Conservation (phyloP, 2,113 vertebrate species). For the Plotosus lineatus region DNA sequence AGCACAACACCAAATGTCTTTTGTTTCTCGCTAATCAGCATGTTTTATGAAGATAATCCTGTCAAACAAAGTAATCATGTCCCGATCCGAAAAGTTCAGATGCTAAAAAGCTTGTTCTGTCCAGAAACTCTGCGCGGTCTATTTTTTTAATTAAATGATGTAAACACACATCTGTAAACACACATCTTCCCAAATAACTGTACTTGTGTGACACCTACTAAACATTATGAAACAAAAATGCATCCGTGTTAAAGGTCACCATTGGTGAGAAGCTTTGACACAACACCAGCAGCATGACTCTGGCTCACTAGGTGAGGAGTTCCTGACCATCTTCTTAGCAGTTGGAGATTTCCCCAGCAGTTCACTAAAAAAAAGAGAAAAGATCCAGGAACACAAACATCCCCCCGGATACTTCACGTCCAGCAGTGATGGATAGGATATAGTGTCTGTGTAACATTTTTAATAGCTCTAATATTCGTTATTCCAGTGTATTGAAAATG, state of each 20-base stretch:
- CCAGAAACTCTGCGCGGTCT: not conserved
- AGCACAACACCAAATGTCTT: not conserved
- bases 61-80: not conserved
- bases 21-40: not conserved
- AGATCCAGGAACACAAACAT: slow-evolving; percentile 34
- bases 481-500: not conserved
- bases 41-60: not conserved
- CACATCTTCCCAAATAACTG: slow-evolving; percentile 1
- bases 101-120: not conserved
- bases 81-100: not conserved
- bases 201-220: slow-evolving; percentile 18
- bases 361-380: slow-evolving; percentile 4
- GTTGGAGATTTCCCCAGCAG: slow-evolving; percentile 16
- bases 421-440: not conserved
- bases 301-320: slow-evolving; percentile 36
- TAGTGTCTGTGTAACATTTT: no score
- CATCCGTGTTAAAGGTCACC: slow-evolving; percentile 15
- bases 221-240: slow-evolving; percentile 5
- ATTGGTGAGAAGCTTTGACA: slow-evolving; percentile 15
- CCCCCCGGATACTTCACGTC: slow-evolving; percentile 22
- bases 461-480: not conserved
- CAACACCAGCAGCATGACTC: slow-evolving; percentile 42
- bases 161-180: not conserved
- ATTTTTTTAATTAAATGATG: not conserved
- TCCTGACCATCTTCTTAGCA: slow-evolving; percentile 31